Evolutionary conservation across 30 jellyfish, hydroid and myxozoan genomes (phyloP).

Genomic region (Hydractinia symbiolongicarpus): DNA sequence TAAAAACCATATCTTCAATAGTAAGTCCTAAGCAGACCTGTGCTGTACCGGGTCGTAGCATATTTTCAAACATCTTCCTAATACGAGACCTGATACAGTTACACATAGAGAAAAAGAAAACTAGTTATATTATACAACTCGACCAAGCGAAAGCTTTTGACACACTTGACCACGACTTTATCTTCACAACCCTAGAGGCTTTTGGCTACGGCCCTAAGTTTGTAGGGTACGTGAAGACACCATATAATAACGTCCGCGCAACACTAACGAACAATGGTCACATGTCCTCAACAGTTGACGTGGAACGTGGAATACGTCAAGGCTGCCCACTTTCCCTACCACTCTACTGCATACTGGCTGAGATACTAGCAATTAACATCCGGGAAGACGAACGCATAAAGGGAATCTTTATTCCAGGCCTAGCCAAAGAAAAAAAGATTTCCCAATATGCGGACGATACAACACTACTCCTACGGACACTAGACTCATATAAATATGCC

Average conservation of each 20-base stretch:
- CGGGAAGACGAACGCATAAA: neutral
- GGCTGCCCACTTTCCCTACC: neutral
- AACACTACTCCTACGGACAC: neutral
- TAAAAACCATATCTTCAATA: neutral
- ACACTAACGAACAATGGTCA: neutral
- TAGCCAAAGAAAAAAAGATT: neutral
- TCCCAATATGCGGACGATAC: conserved; percentile 41
- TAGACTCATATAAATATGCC: neutral
- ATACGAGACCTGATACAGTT: conserved; percentile 19
- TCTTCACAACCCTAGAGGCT: neutral
- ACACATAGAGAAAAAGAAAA: neutral
- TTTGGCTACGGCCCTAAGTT: neutral
- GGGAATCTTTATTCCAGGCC: neutral
- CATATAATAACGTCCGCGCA: neutral
- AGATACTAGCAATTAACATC: neutral
- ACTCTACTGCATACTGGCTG: neutral
- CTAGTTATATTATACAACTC: conserved; percentile 6
- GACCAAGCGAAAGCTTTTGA: conserved; percentile 40
- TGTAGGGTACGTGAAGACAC: neutral
- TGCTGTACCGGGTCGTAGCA: conserved; percentile 44
- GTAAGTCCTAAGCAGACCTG: conserved; percentile 37
- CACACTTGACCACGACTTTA: neutral
- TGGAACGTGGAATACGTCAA: neutral
- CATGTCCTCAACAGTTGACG: neutral
- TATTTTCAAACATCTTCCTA: conserved; percentile 25